A percentile compares a stretch with the other conserved stretches of the same genome.
Conservation (phyloP, 1,140 invertebrate genomes). For the Drosophila repletoides region DNA sequence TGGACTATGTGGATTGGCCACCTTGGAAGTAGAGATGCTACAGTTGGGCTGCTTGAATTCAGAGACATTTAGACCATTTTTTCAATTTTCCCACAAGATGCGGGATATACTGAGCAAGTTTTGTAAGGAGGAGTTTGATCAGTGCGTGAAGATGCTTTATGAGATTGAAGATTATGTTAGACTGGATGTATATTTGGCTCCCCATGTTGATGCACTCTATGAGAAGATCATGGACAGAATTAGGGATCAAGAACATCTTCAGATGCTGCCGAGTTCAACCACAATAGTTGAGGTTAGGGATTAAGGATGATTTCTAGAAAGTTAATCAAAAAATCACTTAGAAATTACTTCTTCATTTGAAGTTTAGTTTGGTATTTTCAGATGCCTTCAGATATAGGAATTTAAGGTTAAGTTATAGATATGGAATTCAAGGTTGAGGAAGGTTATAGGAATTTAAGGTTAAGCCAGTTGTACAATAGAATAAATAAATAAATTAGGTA, state of each 20-base stretch:
- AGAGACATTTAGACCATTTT: slow-evolving; percentile 39
- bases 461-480: too few relatives aligned
- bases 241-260: background rate
- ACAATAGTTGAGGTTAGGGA: too few relatives aligned
- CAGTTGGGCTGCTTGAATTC: slow-evolving; percentile 24
- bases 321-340: background rate
- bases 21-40: slow-evolving; percentile 32
- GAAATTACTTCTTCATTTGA: too few relatives aligned
- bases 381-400: too few relatives aligned
- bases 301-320: background rate
- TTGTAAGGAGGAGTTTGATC: slow-evolving; percentile 9
- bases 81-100: slow-evolving; percentile 40
- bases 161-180: slow-evolving; percentile 41
- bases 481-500: too few relatives aligned
- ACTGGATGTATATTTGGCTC: slow-evolving; percentile 56
- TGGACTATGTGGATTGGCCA: slow-evolving; percentile 53
- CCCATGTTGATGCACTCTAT: slow-evolving; percentile 51
- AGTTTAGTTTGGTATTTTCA: too few relatives aligned
- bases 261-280: background rate
- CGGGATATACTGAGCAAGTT: slow-evolving; percentile 32
- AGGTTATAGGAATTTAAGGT: too few relatives aligned
- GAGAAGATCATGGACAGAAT: slow-evolving; percentile 39
- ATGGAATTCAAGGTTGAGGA: too few relatives aligned
- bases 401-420: too few relatives aligned
- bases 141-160: slow-evolving; percentile 13